phyloP scores from a whole-genome alignment of 2,113 vertebrate species.

The Reinhardtius hippoglossoides region DNA sequence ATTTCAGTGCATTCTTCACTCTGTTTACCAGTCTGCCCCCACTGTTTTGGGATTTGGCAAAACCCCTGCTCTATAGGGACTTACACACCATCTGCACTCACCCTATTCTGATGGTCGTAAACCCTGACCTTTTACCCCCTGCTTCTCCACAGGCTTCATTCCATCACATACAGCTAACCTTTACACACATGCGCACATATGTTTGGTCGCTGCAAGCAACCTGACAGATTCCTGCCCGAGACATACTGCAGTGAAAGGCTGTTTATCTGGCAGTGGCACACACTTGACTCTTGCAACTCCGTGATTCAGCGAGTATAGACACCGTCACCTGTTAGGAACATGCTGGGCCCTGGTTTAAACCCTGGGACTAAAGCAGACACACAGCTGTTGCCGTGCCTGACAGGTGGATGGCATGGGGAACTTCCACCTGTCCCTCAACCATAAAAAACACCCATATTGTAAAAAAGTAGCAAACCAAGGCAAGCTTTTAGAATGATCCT shows the following conservation, averaged over 20 bases:
- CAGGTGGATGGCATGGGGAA: slow-evolving; percentile 51
- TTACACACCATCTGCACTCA: slow-evolving; percentile 32
- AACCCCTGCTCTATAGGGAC: slow-evolving; percentile 15
- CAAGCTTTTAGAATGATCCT: neutral
- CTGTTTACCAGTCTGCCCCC: slow-evolving; percentile 16
- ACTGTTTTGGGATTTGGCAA: slow-evolving; percentile 33
- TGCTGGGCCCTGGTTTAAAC: slow-evolving; percentile 31
- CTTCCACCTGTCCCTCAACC: slow-evolving; percentile 47
- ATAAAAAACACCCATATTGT: slow-evolving; percentile 36
- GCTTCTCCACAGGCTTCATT: slow-evolving; percentile 35
- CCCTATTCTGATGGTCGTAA: slow-evolving; percentile 34
- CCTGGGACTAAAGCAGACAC: slow-evolving; percentile 49
- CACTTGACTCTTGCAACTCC: slow-evolving; percentile 48
- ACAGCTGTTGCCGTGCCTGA: slow-evolving; percentile 63
- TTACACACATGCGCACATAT: neutral
- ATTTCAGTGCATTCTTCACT: slow-evolving; percentile 40
- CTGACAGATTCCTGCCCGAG: slow-evolving; percentile 35
- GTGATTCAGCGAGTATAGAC: slow-evolving; percentile 46
- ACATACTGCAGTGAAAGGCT: slow-evolving; percentile 38
- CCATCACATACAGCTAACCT: slow-evolving; percentile 37
- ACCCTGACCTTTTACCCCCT: slow-evolving; percentile 21
- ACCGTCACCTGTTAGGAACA: slow-evolving; percentile 63
- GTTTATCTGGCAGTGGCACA: slow-evolving; percentile 43
- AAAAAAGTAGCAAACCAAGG: slow-evolving; percentile 24
- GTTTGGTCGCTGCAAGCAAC: slow-evolving; percentile 19